These are phyloP conservation scores for Hippopotamus amphibius DNA, from an alignment of 2,113 vertebrate species.

Conservation along the genomic window DNA sequence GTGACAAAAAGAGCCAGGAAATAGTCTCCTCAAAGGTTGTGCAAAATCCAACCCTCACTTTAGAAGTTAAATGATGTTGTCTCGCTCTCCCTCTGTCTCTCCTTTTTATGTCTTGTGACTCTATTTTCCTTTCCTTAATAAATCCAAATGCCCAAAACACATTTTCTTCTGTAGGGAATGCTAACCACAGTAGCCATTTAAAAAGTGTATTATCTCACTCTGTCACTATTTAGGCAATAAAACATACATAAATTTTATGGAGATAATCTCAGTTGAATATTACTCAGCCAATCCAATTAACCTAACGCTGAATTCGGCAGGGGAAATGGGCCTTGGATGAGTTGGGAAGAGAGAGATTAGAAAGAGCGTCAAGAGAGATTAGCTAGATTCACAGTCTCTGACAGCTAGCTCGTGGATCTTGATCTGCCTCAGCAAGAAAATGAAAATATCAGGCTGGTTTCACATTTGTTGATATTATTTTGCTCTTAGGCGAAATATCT, in stretches of 20 bases:
- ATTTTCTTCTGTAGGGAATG: background rate
- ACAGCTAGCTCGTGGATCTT: background rate
- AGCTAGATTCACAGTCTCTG: background rate
- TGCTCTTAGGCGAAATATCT: slow-evolving; percentile 20
- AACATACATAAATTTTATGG: background rate
- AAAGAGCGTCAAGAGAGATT: background rate
- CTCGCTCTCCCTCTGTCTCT: no score
- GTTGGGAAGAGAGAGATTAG: background rate
- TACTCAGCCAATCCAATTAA: slow-evolving; percentile 30
- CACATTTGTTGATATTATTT: slow-evolving; percentile 42
- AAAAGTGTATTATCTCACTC: background rate
- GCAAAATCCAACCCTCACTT: background rate
- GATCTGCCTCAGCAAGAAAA: background rate
- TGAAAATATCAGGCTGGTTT: background rate
- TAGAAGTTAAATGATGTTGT: background rate
- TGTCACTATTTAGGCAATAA: slow-evolving; percentile 8
- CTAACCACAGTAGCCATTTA: background rate
- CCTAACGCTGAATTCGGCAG: slow-evolving; percentile 10
- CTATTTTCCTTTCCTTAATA: slow-evolving; percentile 24
- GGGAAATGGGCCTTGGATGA: background rate
- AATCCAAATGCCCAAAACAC: background rate
- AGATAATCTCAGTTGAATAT: background rate
- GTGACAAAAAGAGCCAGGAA: background rate
- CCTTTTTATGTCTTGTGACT: background rate
- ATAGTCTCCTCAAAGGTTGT: background rate